Percentiles rank a stretch among this genome's conserved stretches.
phyloP scores from a whole-genome alignment of 1,140 invertebrate species.

The Pogonus chalceus region DNA sequence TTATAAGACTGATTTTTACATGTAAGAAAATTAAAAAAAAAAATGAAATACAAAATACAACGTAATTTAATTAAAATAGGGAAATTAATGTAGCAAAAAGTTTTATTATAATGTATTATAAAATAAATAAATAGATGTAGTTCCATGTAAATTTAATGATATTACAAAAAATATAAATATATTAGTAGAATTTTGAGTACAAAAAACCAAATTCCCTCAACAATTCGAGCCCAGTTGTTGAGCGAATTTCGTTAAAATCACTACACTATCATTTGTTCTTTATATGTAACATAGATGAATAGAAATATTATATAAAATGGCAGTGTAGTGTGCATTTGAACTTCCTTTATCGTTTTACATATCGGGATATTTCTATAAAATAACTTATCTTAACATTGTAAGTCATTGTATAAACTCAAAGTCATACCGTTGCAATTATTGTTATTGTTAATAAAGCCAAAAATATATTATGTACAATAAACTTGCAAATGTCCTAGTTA shows the following conservation, averaged over 20 bases:
- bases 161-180: background rate
- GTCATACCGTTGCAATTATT: background rate
- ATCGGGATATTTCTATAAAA: background rate
- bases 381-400: background rate
- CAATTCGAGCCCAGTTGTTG: conserved; percentile 3
- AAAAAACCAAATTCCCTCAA: background rate
- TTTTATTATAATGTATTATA: background rate
- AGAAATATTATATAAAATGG: background rate
- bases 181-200: no score
- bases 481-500: background rate
- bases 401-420: background rate
- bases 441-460: background rate
- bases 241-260: background rate
- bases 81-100: no score
- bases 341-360: background rate
- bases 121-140: background rate
- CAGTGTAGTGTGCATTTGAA: background rate
- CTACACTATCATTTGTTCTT: background rate
- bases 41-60: no score
- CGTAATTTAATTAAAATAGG: no score
- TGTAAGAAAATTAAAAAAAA: no score
- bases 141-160: background rate
- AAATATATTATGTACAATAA: background rate
- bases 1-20: no score
- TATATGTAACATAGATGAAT: background rate